phyloP scores from a whole-genome alignment of 1,140 invertebrate species.

The Drosophila burlai region DNA sequence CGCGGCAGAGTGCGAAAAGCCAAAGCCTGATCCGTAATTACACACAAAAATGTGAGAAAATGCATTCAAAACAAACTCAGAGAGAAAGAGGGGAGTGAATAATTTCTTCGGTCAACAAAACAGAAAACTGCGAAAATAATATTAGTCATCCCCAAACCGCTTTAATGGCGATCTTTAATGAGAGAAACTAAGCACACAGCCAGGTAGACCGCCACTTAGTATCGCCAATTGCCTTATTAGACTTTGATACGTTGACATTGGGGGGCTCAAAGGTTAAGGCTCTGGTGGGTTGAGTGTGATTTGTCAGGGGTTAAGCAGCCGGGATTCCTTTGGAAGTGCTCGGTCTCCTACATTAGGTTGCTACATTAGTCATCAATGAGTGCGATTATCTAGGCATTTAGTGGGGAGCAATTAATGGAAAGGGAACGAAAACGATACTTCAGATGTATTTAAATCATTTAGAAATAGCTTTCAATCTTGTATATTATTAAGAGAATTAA shows the following conservation, averaged over 20 bases:
- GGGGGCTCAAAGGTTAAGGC: slow-evolving; percentile 27
- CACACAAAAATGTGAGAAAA: slow-evolving; percentile 44
- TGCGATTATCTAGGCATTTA: too few relatives aligned
- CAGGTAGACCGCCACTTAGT: slow-evolving; percentile 28
- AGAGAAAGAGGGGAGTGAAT: not conserved
- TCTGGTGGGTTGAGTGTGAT: not conserved
- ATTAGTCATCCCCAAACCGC: slow-evolving; percentile 1
- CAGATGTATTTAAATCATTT: not conserved
- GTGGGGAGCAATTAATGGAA: not conserved
- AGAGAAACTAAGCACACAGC: slow-evolving; percentile 31
- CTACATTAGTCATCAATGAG: not conserved
- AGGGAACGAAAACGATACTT: too few relatives aligned
- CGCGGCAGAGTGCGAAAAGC: slow-evolving; percentile 25
- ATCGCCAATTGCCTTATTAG: slow-evolving; percentile 30
- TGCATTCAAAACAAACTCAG: slow-evolving; percentile 12
- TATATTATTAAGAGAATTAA: not conserved
- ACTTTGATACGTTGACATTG: slow-evolving; percentile 25
- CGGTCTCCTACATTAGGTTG: not conserved
- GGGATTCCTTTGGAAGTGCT: not conserved
- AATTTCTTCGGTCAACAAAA: slow-evolving; percentile 26
- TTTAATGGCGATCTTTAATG: slow-evolving; percentile 27
- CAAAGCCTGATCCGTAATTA: slow-evolving; percentile 15
- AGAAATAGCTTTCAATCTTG: too few relatives aligned
- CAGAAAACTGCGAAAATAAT: not conserved
- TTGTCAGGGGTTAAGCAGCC: slow-evolving; percentile 1